Conservation (phyloP, 2,113 vertebrate species). For the Rynchops niger region DNA sequence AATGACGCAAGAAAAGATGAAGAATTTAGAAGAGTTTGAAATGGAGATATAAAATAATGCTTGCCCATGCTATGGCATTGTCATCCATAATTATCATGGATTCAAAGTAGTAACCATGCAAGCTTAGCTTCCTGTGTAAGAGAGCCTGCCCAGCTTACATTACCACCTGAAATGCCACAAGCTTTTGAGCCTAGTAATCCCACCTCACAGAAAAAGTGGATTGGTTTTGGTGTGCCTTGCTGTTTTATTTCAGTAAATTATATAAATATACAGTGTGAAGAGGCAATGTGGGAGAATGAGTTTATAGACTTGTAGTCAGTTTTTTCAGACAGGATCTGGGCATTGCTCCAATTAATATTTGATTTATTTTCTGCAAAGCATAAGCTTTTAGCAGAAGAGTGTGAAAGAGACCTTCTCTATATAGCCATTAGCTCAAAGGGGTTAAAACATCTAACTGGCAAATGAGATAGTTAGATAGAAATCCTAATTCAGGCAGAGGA, state of each 20-base stretch:
- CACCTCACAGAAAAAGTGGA: background rate
- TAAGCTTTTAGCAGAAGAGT: conserved; percentile 11
- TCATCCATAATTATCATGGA: background rate
- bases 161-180: background rate
- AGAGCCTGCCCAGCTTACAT: background rate
- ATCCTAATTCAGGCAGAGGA: background rate
- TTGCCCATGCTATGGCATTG: background rate
- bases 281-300: background rate
- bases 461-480: background rate
- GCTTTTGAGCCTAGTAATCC: background rate
- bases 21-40: background rate
- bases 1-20: background rate
- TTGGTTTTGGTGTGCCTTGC: background rate
- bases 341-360: conserved; percentile 44
- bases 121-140: background rate
- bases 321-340: background rate
- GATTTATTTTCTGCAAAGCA: conserved; percentile 40
- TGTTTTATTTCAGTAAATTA: background rate
- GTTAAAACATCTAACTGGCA: background rate
- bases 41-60: background rate
- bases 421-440: background rate
- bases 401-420: background rate
- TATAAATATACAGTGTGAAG: background rate
- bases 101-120: background rate
- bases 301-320: background rate